A percentile compares a stretch with the other conserved stretches of the same genome.
These are phyloP conservation scores for Melanotaenia boesemani DNA, from an alignment of 2,797 vertebrate species.

Conservation along the genomic window DNA sequence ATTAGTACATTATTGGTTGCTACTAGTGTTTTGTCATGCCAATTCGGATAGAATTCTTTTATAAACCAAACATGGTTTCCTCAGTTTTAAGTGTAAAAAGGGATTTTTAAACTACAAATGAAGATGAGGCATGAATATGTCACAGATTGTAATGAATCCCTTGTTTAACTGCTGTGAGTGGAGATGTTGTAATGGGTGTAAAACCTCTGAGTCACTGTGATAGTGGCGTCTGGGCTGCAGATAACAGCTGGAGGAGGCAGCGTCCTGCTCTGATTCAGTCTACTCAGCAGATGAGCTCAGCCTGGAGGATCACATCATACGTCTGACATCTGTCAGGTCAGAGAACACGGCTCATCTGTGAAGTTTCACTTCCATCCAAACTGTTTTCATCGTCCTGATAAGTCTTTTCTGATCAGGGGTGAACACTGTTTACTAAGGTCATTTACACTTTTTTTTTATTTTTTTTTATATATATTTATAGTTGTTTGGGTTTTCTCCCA, in stretches of 20 bases:
- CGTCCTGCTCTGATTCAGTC: conserved; percentile 40
- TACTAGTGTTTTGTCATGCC: too few species aligned
- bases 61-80: too few species aligned
- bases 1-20: too few species aligned
- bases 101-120: too few species aligned
- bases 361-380: background rate
- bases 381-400: background rate
- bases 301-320: conserved; percentile 37
- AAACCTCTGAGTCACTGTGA: conserved; percentile 42
- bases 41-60: too few species aligned
- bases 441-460: background rate
- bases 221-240: background rate
- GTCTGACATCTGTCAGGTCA: background rate
- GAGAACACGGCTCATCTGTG: too few species aligned
- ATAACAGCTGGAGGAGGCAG: conserved; percentile 60
- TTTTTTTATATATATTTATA: background rate
- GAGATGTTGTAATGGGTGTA: conserved; percentile 2
- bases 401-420: background rate
- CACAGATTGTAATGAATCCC: background rate
- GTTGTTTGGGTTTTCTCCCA: background rate
- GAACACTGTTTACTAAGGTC: too few species aligned
- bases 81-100: too few species aligned
- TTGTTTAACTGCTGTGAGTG: rapidly evolving
- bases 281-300: conserved; percentile 47
- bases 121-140: background rate